A percentile compares a stretch with the other conserved stretches of the same genome.
phyloP scores from a whole-genome alignment of 2,888 invertebrate genomes.

The Hyposoter didymator region DNA sequence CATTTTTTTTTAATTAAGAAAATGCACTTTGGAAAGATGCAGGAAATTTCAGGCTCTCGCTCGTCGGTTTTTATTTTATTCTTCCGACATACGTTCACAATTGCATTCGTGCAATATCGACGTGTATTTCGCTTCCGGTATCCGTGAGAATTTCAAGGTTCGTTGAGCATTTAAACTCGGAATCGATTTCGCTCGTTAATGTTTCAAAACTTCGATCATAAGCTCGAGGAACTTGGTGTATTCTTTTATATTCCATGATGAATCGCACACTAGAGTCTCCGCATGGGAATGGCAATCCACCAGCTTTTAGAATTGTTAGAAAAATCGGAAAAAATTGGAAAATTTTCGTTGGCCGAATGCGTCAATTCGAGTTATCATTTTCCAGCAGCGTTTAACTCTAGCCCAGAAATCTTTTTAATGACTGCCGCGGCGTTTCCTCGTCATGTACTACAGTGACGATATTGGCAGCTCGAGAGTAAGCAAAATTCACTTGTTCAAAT shows the following conservation, averaged over 20 bases:
- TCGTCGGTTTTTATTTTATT: neutral
- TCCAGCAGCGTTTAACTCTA: too few relatives aligned
- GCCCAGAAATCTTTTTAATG: too few relatives aligned
- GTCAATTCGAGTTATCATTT: too few relatives aligned
- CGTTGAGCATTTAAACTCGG: slow-evolving; percentile 41
- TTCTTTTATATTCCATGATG: neutral
- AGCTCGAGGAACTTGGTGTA: neutral
- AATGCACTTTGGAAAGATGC: too few relatives aligned
- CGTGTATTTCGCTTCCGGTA: slow-evolving; percentile 44
- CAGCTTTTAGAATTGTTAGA: neutral
- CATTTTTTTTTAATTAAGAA: too few relatives aligned
- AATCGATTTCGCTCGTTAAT: slow-evolving; percentile 51
- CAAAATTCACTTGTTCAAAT: too few relatives aligned
- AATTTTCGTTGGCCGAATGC: neutral
- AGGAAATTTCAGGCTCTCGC: too few relatives aligned
- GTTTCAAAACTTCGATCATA: slow-evolving; percentile 32
- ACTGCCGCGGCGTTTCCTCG: too few relatives aligned
- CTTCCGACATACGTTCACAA: neutral
- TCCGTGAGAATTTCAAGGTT: slow-evolving; percentile 52
- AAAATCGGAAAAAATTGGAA: neutral
- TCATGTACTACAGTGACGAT: too few relatives aligned
- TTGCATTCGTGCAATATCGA: neutral
- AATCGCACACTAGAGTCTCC: neutral
- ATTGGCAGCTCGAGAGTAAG: too few relatives aligned
- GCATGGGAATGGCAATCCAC: neutral